Conservation (phyloP, 2,113 vertebrate genomes). For the Arizona elegans region DNA sequence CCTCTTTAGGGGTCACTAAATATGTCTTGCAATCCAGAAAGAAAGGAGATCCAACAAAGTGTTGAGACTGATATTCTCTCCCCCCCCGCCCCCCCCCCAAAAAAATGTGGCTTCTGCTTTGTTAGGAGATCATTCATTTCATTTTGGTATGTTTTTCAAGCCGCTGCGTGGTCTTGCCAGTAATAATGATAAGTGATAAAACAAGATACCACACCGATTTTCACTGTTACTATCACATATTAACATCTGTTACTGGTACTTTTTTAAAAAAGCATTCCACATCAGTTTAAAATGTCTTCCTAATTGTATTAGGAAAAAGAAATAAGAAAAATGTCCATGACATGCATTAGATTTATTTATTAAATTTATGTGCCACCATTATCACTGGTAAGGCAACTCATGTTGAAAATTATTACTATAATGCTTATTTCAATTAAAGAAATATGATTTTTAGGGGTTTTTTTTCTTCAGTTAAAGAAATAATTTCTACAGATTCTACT, state of each 20-base stretch:
- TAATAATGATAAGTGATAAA: background rate
- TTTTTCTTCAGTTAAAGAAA: background rate
- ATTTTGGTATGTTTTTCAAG: background rate
- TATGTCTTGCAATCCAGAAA: background rate
- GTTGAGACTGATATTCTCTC: background rate
- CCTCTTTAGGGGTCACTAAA: background rate
- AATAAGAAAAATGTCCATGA: background rate
- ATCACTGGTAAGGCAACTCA: background rate
- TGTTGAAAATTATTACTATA: conserved; percentile 1
- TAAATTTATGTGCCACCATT: background rate
- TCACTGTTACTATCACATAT: background rate
- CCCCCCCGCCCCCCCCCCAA: fast-evolving
- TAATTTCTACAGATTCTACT: conserved; percentile 21
- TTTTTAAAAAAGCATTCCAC: background rate
- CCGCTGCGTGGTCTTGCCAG: background rate
- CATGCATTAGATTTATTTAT: background rate
- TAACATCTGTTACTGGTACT: background rate
- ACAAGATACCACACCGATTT: background rate
- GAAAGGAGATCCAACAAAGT: background rate
- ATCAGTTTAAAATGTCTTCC: background rate
- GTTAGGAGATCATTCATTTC: background rate
- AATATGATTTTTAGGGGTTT: background rate
- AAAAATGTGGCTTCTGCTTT: background rate
- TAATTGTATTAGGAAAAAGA: background rate
- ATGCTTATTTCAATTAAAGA: background rate